Evolutionary conservation across 2,113 vertebrate genomes (phyloP).

Genomic region (Nicator chloris): DNA sequence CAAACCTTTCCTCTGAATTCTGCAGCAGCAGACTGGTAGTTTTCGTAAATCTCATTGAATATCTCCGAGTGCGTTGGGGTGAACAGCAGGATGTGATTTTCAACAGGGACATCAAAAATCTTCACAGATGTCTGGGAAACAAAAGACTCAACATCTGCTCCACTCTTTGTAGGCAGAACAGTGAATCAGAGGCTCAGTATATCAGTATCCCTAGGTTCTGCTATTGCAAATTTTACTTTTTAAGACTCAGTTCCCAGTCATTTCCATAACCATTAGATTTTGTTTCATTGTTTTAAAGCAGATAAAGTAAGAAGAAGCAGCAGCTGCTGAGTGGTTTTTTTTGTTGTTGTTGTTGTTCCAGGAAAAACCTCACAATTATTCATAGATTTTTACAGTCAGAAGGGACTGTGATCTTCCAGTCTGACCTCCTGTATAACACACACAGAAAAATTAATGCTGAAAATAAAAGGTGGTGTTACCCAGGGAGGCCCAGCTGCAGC

Average conservation of each 20-base stretch:
- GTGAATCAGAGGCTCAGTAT: slow-evolving; percentile 17
- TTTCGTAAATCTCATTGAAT: slow-evolving; percentile 68
- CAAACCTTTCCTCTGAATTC: slow-evolving; percentile 86
- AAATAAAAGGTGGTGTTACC: neutral
- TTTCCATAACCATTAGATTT: neutral
- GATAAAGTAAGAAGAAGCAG: neutral
- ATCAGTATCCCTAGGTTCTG: neutral
- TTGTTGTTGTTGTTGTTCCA: neutral
- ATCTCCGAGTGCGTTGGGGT: slow-evolving; percentile 70
- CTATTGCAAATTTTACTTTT: neutral
- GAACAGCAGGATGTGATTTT: slow-evolving; percentile 88
- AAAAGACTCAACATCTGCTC: slow-evolving; percentile 46
- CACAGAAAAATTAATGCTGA: neutral
- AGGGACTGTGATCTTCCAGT: neutral
- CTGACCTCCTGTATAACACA: neutral
- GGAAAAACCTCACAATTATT: neutral
- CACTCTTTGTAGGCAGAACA: neutral
- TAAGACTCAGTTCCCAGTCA: neutral
- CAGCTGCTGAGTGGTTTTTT: neutral
- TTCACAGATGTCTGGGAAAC: slow-evolving; percentile 79
- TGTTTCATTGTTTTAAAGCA: neutral
- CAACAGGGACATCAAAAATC: slow-evolving; percentile 81
- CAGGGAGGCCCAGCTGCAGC: neutral
- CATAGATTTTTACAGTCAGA: neutral
- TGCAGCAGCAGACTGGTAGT: slow-evolving; percentile 70